Evolutionary conservation across 1,140 invertebrate genomes (phyloP), one percentile per base, ranked within the genome.

Genomic region (Aphelinus atriplicis): DNA sequence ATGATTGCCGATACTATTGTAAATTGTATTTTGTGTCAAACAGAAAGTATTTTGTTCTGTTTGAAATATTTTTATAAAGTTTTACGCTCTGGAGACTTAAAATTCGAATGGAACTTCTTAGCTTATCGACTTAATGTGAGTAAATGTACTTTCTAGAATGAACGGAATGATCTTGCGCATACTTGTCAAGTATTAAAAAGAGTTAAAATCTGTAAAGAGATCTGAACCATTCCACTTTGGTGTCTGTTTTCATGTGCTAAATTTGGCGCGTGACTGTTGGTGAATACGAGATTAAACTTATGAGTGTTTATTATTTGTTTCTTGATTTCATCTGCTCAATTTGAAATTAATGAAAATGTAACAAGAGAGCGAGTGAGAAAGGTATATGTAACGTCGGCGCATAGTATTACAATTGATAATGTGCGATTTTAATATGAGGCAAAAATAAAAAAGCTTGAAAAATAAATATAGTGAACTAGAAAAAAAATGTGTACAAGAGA

Each of bases 361-460:
- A 48, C 5, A 61, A 50, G 1, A 7, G 57, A 60, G 57, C 4
- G 51, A 53, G 9, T 42, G 7, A 65, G 63, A 65, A 43, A 45
- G 50, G 65, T 10, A n/a, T 56, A 7, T 10, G 50, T 67, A 9
- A 55, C 5, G 26, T 5, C 6, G 65, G 53, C 53, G 53, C 6
- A 57, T 67, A 67, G 65, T 67, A 67, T 67, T 73, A 58, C 53
- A 73, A 61, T 60, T 73, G 50, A 57, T 57, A 46, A 55, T 42
- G 60, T 46, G 50, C 60, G 48, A 71, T 51, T 65, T 60, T 3
- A 68, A 63, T 42, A 70, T 65, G 63, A 47, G 61, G 53, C 3
- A 7, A 62, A 62, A 55, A 62, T 66, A 42, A 69, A 76, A 64
- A 57, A 56, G 45, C 60, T 65, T 65, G 58, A 77, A 9, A 77